phyloP scores from a whole-genome alignment of 2,797 vertebrate species.

The Gadopsis marmoratus region DNA sequence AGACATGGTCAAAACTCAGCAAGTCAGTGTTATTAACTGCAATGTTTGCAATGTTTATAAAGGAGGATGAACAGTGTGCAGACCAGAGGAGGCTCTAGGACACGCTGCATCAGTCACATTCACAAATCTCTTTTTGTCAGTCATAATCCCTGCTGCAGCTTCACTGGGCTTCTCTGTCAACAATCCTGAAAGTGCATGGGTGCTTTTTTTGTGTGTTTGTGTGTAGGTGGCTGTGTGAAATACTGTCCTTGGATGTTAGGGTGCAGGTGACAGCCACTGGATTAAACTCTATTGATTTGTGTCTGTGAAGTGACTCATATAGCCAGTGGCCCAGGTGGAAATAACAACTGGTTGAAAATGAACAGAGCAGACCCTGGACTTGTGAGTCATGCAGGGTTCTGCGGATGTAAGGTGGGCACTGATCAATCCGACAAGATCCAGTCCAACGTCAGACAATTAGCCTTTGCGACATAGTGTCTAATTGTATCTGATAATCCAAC shows the following conservation, averaged over 20 bases:
- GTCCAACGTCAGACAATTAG: not conserved
- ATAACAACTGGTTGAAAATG: constrained; percentile 46
- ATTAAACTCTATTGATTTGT: constrained; percentile 69
- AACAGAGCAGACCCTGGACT: constrained; percentile 45
- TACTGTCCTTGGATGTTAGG: constrained; percentile 59
- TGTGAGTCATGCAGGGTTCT: constrained; percentile 23
- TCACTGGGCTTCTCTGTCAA: constrained; percentile 49
- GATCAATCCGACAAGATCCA: constrained; percentile 23
- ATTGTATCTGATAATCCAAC: not conserved
- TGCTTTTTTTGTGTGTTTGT: constrained; percentile 21
- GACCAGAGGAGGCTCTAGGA: constrained; percentile 38
- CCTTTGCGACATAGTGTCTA: not conserved
- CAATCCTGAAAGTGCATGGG: constrained; percentile 32
- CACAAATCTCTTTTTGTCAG: constrained; percentile 60
- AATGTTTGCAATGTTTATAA: constrained; percentile 25
- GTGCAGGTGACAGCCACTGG: constrained; percentile 56
- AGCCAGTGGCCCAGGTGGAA: constrained; percentile 53
- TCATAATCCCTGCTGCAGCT: constrained; percentile 55
- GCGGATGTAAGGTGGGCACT: constrained; percentile 14
- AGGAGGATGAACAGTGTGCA: constrained; percentile 25
- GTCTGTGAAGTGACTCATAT: constrained; percentile 52
- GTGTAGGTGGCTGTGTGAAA: constrained; percentile 55
- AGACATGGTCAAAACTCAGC: constrained; percentile 27
- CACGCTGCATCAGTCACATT: constrained; percentile 51
- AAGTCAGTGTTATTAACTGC: constrained; percentile 33